Base-by-base conservation (phyloP, 2,888 invertebrate species). In the Sinohyriopsis cumingii region DNA sequence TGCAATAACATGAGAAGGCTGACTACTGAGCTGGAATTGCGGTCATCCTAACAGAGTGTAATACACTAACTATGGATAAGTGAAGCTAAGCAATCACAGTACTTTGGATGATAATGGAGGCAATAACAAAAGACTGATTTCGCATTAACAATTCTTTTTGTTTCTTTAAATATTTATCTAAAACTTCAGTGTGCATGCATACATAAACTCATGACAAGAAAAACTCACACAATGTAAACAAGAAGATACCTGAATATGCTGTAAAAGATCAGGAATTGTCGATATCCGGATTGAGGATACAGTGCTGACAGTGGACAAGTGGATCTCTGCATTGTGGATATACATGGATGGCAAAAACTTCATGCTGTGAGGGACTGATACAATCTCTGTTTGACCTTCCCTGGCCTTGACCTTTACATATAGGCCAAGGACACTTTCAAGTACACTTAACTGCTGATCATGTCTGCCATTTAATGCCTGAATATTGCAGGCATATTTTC, bases 311-410 rank as follows among this genome's bases (percentile, higher is more conserved):
- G 86, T 87, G 7, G 84, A 85, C 25, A 89, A 74, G 63, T 82
- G 79, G 12, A 89, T 66, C 69, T 88, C 88, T 3, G 80, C 56
- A 62, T 84, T 85, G 74, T 85, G 85, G 22, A 88, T 76, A 68
- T 83, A 80, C 75, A 88, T 87, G 25, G 87, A 84, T 22, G 89
- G 89, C 45, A 85, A 68, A 71, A 88, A 86, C 24, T 83, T 81
- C 55, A 89, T 72, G 20, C 67, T 72, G 28, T 83, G 57, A 3
- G 76, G 71, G 7, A 65, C 62, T 9, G 87, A 79, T n/a, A 63
- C 63, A 24, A 88, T 74, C 72, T 84, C 84, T 5, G 76, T 71
- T 71, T 88, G 88, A 59, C 80, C 83, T 25, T 83, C 82, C 62
- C 76, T 69, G 24, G 70, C 61, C 5, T 77, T 68, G 0, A 87